A percentile compares a stretch with the other conserved stretches of the same genome.
phyloP scores from a whole-genome alignment of 2,113 vertebrate genomes.

The Strix aluco region DNA sequence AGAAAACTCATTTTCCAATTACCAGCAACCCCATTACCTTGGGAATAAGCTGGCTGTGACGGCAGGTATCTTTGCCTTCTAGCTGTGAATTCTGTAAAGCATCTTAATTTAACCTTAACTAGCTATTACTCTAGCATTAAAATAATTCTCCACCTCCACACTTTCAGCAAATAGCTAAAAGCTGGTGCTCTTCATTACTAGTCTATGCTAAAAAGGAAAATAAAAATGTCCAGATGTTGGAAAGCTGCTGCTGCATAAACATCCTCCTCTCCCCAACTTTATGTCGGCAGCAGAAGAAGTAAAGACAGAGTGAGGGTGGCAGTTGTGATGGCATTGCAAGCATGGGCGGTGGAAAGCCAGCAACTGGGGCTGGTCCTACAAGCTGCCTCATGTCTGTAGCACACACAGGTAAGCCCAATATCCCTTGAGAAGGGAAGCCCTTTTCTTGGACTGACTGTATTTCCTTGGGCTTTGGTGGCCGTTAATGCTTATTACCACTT shows the following conservation, averaged over 20 bases:
- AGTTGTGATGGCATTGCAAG: background rate
- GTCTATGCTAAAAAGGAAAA: background rate
- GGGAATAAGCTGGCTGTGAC: background rate
- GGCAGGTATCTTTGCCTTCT: background rate
- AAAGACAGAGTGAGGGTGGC: background rate
- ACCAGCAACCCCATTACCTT: background rate
- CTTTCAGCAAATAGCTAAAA: background rate
- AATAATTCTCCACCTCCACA: background rate
- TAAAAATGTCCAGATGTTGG: background rate
- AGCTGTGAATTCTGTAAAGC: background rate
- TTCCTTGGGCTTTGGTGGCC: background rate
- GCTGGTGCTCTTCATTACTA: background rate
- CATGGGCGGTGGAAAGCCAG: background rate
- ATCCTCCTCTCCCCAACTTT: background rate
- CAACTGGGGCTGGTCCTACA: background rate
- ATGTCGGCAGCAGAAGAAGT: background rate
- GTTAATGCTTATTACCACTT: background rate
- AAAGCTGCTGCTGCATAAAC: background rate
- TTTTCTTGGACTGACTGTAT: background rate
- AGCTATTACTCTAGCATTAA: background rate
- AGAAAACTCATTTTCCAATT: background rate
- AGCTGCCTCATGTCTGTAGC: background rate
- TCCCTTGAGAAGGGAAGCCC: background rate
- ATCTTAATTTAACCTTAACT: background rate
- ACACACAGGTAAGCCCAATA: accelerated